Evolutionary conservation across 2,888 invertebrate species (phyloP).

Genomic region (Parnassius mnemosyne): DNA sequence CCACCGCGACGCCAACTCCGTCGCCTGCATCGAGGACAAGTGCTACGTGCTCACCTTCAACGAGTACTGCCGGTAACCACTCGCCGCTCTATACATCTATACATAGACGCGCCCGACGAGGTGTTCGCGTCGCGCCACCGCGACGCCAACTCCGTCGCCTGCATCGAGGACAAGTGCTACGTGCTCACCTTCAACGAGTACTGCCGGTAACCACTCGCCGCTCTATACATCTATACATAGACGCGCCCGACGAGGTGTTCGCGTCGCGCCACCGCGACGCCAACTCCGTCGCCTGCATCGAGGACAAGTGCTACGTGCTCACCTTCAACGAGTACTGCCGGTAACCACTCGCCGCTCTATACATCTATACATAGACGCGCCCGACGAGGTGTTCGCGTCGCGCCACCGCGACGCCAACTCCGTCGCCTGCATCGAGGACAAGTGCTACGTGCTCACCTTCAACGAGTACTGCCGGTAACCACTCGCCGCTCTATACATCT

Average conservation of each 20-base stretch:
- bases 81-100: background rate
- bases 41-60: slow-evolving; percentile 97
- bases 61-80: slow-evolving; percentile 95
- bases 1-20: slow-evolving; percentile 96
- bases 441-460: no score
- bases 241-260: slow-evolving; percentile 95
- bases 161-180: slow-evolving; percentile 98
- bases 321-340: slow-evolving; percentile 98
- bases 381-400: no score
- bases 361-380: no score
- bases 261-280: slow-evolving; percentile 97
- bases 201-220: slow-evolving; percentile 87
- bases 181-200: slow-evolving; percentile 98
- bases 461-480: no score
- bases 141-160: slow-evolving; percentile 97
- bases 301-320: slow-evolving; percentile 98
- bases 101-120: slow-evolving; percentile 89
- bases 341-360: slow-evolving; percentile 77
- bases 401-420: no score
- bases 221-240: slow-evolving; percentile 54
- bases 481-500: no score
- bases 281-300: slow-evolving; percentile 97
- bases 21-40: slow-evolving; percentile 98
- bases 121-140: slow-evolving; percentile 97
- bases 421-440: no score